phyloP scores from a whole-genome alignment of 2,888 invertebrate genomes.

The Anodontia alba region DNA sequence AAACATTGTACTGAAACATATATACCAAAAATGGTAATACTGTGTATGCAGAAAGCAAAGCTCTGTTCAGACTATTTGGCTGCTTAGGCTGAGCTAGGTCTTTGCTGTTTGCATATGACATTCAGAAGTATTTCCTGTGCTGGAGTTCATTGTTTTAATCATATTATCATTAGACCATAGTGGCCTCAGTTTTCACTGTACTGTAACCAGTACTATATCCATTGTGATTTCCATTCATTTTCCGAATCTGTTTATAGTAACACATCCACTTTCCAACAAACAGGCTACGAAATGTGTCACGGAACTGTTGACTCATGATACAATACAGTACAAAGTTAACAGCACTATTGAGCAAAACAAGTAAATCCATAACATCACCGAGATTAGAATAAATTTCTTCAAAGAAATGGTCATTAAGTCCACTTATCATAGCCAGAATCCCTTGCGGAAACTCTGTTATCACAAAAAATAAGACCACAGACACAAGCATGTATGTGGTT shows the following conservation, averaged over 20 bases:
- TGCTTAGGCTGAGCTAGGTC: too few species aligned
- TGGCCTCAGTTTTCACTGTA: conserved; percentile 76
- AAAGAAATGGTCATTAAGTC: conserved; percentile 87
- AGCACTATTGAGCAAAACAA: conserved; percentile 95
- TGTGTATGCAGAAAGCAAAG: too few species aligned
- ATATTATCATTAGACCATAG: conserved; percentile 64
- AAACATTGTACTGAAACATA: too few species aligned
- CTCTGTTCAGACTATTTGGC: too few species aligned
- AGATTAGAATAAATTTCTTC: conserved; percentile 87
- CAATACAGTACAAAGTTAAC: conserved; percentile 98
- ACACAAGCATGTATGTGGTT: conserved; percentile 95
- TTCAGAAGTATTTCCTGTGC: too few species aligned
- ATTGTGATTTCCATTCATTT: conserved; percentile 55
- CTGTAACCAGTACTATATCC: conserved; percentile 58
- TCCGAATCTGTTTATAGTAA: conserved; percentile 45
- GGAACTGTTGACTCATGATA: conserved; percentile 96
- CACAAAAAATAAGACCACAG: conserved; percentile 93
- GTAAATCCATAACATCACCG: conserved; percentile 94
- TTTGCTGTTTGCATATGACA: too few species aligned
- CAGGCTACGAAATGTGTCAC: conserved; percentile 86
- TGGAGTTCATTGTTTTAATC: too few species aligned
- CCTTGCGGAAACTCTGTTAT: conserved; percentile 96
- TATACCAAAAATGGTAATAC: too few species aligned
- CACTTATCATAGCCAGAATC: conserved; percentile 89
- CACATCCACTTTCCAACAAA: conserved; percentile 68